These are phyloP conservation scores for Peromyscus maniculatus DNA, from an alignment of 2,113 vertebrate species.

Conservation along the genomic window DNA sequence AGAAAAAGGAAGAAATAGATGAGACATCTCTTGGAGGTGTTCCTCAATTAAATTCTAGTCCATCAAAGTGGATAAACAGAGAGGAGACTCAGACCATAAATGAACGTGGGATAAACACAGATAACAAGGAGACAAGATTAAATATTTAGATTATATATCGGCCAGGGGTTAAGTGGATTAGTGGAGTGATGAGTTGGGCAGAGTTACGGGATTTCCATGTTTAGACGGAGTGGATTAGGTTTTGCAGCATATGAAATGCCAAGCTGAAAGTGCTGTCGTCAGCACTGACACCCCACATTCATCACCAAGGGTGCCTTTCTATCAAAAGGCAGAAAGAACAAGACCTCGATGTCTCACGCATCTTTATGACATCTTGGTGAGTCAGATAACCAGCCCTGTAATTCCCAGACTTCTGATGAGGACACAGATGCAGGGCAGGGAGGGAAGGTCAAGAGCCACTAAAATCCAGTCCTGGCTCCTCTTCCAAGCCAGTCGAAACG, in stretches of 20 bases:
- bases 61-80: constrained; percentile 71
- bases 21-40: background rate
- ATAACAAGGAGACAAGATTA: constrained; percentile 82
- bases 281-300: constrained; percentile 46
- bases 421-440: constrained; percentile 40
- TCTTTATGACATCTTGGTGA: constrained; percentile 68
- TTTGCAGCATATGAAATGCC: constrained; percentile 68
- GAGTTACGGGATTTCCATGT: constrained; percentile 83
- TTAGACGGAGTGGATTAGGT: constrained; percentile 82
- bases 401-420: constrained; percentile 60
- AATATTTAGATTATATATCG: constrained; percentile 83
- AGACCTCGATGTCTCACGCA: constrained; percentile 54
- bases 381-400: constrained; percentile 54
- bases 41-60: constrained; percentile 59
- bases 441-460: constrained; percentile 43
- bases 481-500: background rate
- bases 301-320: constrained; percentile 58
- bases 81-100: constrained; percentile 61
- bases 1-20: constrained; percentile 14
- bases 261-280: constrained; percentile 70
- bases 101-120: constrained; percentile 80
- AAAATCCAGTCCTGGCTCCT: constrained; percentile 35
- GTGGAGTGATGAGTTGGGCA: constrained; percentile 80
- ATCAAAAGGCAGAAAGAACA: background rate
- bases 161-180: constrained; percentile 82